Conservation (phyloP, 2,797 vertebrate species). For the Sebastes wilsoni region DNA sequence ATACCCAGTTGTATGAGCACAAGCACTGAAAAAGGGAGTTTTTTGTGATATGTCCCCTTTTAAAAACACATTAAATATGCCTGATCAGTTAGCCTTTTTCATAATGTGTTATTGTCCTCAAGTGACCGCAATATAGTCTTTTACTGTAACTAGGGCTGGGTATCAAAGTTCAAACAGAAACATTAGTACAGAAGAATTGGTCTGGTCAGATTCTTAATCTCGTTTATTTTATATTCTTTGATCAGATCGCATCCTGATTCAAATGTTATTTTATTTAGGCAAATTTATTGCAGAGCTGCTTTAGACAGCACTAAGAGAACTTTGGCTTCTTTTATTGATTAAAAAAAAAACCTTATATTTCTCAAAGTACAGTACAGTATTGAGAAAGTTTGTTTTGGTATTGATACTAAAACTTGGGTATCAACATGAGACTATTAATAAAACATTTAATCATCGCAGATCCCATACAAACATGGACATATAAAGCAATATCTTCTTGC, state of each 20-base stretch:
- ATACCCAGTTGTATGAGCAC: no score
- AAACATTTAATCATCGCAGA: not conserved
- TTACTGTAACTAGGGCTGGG: not conserved
- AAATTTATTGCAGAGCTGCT: not conserved
- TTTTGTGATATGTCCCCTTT: not conserved
- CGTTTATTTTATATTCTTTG: not conserved
- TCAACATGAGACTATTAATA: not conserved
- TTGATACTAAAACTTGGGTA: not conserved
- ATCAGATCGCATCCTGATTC: not conserved
- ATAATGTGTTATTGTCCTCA: not conserved
- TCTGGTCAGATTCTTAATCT: not conserved
- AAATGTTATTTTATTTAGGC: not conserved
- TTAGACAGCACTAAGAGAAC: no score
- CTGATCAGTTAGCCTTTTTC: not conserved
- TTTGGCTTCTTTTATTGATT: not conserved
- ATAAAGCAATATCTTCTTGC: not conserved
- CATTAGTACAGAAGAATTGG: not conserved
- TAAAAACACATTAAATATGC: not conserved
- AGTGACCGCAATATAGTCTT: not conserved
- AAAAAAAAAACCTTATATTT: not conserved
- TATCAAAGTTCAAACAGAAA: not conserved
- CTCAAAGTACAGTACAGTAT: not conserved
- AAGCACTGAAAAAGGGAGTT: not conserved
- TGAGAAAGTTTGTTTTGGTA: not conserved
- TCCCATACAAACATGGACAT: not conserved